Evolutionary conservation across 2,888 invertebrate species (phyloP).

Genomic region (Cabera pusaria): DNA sequence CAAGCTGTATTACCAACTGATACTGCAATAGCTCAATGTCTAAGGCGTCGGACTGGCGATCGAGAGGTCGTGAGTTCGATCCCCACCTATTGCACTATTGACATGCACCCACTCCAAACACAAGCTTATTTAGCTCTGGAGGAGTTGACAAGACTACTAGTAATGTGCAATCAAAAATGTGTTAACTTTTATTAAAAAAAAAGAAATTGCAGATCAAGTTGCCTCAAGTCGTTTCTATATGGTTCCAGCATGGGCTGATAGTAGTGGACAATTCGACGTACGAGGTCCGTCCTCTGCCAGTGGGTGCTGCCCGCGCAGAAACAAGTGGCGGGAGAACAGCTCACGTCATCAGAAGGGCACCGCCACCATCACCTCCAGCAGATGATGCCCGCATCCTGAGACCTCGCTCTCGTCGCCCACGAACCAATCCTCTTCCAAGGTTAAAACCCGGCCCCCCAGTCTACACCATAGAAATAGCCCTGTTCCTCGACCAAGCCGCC

Average conservation of each 20-base stretch:
- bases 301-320: slow-evolving; percentile 60
- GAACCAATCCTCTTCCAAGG: slow-evolving; percentile 38
- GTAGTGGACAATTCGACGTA: slow-evolving; percentile 86
- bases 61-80: too few relatives aligned
- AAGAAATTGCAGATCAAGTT: neutral
- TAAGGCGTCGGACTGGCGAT: too few relatives aligned
- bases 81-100: too few relatives aligned
- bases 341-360: slow-evolving; percentile 83
- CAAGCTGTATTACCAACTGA: too few relatives aligned
- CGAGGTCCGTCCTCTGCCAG: slow-evolving; percentile 86
- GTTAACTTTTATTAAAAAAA: too few relatives aligned
- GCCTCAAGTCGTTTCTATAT: slow-evolving; percentile 2
- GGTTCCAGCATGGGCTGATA: slow-evolving; percentile 85
- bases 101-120: too few relatives aligned
- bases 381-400: slow-evolving; percentile 68
- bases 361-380: slow-evolving; percentile 64
- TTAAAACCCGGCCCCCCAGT: slow-evolving; percentile 53
- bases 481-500: slow-evolving; percentile 89
- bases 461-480: slow-evolving; percentile 87
- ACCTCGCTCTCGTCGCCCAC: slow-evolving; percentile 53
- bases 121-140: too few relatives aligned
- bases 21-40: too few relatives aligned
- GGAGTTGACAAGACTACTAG: too few relatives aligned
- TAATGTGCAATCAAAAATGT: too few relatives aligned
- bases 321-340: slow-evolving; percentile 67